A percentile compares a stretch with the other conserved stretches of the same genome.
Evolutionary conservation across 1,140 invertebrate species (phyloP).

Genomic region (Orius laevigatus): DNA sequence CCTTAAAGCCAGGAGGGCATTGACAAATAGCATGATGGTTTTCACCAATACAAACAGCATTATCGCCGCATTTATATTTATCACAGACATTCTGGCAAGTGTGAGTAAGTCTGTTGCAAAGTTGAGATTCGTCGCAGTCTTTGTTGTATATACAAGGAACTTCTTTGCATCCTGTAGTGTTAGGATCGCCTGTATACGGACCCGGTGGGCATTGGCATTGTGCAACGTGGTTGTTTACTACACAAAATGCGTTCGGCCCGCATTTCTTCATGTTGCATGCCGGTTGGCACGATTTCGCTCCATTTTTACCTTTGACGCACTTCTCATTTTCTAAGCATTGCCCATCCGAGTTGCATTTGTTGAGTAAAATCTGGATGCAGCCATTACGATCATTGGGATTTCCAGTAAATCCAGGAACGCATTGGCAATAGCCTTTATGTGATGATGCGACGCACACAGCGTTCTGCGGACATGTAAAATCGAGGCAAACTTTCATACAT

Average conservation of each 20-base stretch:
- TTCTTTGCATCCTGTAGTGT: slow-evolving; percentile 57
- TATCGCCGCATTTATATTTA: slow-evolving; percentile 64
- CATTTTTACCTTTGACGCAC: slow-evolving; percentile 33
- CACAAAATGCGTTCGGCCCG: slow-evolving; percentile 67
- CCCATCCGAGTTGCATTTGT: slow-evolving; percentile 59
- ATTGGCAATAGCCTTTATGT: slow-evolving; percentile 63
- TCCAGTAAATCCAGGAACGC: slow-evolving; percentile 58
- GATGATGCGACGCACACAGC: slow-evolving; percentile 57
- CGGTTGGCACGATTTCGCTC: slow-evolving; percentile 40
- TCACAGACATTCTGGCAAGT: slow-evolving; percentile 67
- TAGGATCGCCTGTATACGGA: slow-evolving; percentile 62
- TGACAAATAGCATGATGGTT: slow-evolving; percentile 64
- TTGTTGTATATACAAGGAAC: slow-evolving; percentile 73
- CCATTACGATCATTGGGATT: slow-evolving; percentile 79
- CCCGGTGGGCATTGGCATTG: slow-evolving; percentile 77
- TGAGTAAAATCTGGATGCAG: slow-evolving; percentile 48
- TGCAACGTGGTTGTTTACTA: slow-evolving; percentile 72
- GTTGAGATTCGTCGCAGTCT: slow-evolving; percentile 57
- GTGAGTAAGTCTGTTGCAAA: slow-evolving; percentile 65
- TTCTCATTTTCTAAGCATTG: slow-evolving; percentile 66
- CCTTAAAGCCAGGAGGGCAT: slow-evolving; percentile 62
- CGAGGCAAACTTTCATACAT: slow-evolving; percentile 55
- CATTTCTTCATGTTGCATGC: slow-evolving; percentile 61
- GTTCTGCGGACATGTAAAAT: slow-evolving; percentile 67
- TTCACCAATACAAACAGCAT: slow-evolving; percentile 68